These are phyloP conservation scores for Xestia rhomboidea DNA, from an alignment of 2,888 invertebrate species.

Conservation along the genomic window DNA sequence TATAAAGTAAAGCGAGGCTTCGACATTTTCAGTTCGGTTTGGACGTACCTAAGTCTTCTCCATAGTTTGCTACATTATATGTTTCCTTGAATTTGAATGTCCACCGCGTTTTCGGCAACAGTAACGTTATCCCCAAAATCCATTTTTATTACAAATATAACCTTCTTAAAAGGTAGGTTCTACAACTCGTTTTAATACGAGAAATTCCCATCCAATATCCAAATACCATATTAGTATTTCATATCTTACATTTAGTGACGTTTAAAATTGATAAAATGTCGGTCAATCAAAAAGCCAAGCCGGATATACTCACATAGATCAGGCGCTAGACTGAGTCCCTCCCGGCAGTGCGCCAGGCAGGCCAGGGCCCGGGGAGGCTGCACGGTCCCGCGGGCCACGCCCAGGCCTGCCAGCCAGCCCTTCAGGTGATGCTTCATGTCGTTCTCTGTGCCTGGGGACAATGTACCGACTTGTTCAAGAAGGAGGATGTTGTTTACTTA, in stretches of 20 bases:
- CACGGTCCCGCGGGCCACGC: constrained; percentile 93
- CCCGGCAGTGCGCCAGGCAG: constrained; percentile 95
- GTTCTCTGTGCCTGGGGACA: constrained; percentile 93
- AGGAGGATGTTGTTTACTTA: not conserved
- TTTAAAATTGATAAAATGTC: not conserved
- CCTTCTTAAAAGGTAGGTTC: not conserved
- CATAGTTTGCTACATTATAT: not conserved
- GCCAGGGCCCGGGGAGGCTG: constrained; percentile 94
- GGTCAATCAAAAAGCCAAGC: not conserved
- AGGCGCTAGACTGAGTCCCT: constrained; percentile 92
- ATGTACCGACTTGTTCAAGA: rapidly evolving
- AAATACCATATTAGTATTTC: not conserved
- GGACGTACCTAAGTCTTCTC: not conserved
- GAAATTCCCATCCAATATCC: not conserved
- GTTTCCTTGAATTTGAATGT: not conserved
- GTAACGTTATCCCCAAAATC: too few relatives aligned
- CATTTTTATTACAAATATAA: not conserved
- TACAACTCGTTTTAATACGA: not conserved
- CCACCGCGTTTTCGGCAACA: too few relatives aligned
- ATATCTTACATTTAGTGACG: not conserved
- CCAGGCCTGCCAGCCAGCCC: constrained; percentile 97
- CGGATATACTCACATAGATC: constrained; percentile 90
- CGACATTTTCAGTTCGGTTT: too few relatives aligned
- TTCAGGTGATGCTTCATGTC: constrained; percentile 97
- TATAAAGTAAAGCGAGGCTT: too few relatives aligned